Conservation (phyloP, 2,797 vertebrate genomes). For the Paedocypris micromegethes region DNA sequence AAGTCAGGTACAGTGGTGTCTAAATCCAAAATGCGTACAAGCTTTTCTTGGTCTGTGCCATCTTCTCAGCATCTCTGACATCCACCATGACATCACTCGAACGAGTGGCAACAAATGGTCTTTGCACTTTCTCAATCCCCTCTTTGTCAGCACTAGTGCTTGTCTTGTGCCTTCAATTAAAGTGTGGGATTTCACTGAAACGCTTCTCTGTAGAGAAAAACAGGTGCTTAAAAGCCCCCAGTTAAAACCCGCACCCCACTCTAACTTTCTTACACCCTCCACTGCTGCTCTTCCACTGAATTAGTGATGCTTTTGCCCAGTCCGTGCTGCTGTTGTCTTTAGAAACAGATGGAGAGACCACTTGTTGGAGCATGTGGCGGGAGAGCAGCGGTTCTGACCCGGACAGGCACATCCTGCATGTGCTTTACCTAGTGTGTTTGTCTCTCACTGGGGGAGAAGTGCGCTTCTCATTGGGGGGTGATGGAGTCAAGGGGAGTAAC, state of each 20-base stretch:
- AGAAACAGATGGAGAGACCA: slow-evolving; percentile 48
- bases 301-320: slow-evolving; percentile 44
- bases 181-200: slow-evolving; percentile 40
- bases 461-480: slow-evolving; percentile 1
- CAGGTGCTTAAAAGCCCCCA: slow-evolving; percentile 44
- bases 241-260: slow-evolving; percentile 10
- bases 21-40: neutral
- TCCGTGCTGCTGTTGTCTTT: slow-evolving; percentile 40
- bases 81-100: slow-evolving; percentile 27
- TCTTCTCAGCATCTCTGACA: neutral
- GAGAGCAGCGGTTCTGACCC: slow-evolving; percentile 12
- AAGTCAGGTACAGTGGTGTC: slow-evolving; percentile 66
- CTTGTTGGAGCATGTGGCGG: slow-evolving; percentile 37
- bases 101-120: slow-evolving; percentile 49
- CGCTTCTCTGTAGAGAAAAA: slow-evolving; percentile 50
- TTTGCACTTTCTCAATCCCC: slow-evolving; percentile 40
- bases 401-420: slow-evolving; percentile 5
- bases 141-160: slow-evolving; percentile 40
- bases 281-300: slow-evolving; percentile 10
- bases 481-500: slow-evolving; percentile 17
- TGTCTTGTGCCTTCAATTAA: slow-evolving; percentile 48
- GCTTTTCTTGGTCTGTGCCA: neutral
- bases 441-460: slow-evolving; percentile 12
- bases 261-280: slow-evolving; percentile 35
- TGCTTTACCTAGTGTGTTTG: slow-evolving; percentile 29